Percentiles rank a stretch among this genome's conserved stretches.
phyloP scores from a whole-genome alignment of 2,888 invertebrate species.

The Drosophila bunnanda region DNA sequence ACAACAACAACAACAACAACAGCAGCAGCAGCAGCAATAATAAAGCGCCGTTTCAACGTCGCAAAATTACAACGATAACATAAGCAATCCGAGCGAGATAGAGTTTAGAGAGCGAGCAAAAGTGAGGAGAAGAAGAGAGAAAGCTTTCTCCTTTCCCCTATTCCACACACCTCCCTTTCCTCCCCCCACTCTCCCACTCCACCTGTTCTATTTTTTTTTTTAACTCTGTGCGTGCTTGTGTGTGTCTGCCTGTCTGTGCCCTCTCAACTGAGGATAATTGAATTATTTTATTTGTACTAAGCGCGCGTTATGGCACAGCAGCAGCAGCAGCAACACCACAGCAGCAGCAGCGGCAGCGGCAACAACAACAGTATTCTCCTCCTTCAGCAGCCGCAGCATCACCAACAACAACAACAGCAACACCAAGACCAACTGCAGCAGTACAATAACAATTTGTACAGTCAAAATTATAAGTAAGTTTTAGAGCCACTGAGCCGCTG shows the following conservation, averaged over 20 bases:
- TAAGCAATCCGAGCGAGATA: conserved; percentile 34
- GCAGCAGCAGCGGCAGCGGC: conserved; percentile 49
- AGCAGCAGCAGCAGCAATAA: conserved; percentile 49
- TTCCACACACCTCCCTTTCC: neutral
- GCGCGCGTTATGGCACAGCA: conserved; percentile 71
- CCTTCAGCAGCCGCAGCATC: conserved; percentile 60
- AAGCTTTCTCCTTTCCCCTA: conserved; percentile 33
- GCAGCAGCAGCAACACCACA: conserved; percentile 54
- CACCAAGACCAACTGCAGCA: conserved; percentile 59
- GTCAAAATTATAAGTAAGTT: conserved; percentile 77
- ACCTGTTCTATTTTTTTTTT: conserved; percentile 13
- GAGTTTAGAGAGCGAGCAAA: conserved; percentile 25
- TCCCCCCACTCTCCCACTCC: conserved; percentile 4
- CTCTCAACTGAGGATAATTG: conserved; percentile 45
- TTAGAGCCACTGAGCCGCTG: conserved; percentile 34
- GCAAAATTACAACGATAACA: conserved; percentile 58
- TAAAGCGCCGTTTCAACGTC: conserved; percentile 50
- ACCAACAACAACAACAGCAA: conserved; percentile 39
- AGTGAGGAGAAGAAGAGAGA: conserved; percentile 30
- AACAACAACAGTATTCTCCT: conserved; percentile 53
- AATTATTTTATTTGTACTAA: conserved; percentile 69
- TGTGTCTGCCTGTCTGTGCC: conserved; percentile 25
- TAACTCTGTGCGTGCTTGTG: conserved; percentile 33
- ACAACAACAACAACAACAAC: conserved; percentile 40
- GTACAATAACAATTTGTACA: conserved; percentile 72